Evolutionary conservation across 2,797 vertebrate genomes (phyloP), one percentile per base, ranked within the genome.

Genomic region (Sebastes steindachneri): DNA sequence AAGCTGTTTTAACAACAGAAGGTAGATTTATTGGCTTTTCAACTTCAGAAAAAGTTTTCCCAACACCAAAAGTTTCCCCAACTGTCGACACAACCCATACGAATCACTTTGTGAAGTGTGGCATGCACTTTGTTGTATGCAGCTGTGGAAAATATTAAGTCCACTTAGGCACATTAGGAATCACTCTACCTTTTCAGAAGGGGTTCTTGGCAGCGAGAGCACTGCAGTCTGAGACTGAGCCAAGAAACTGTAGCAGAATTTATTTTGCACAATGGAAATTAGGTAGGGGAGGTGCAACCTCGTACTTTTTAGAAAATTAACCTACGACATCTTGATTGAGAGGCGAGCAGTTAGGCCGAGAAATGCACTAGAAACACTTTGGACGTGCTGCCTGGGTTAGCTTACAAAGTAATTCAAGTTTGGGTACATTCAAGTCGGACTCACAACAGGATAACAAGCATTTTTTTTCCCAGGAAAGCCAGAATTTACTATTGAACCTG

Each of bases 71-170:
- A 70, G 12, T 80, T 83, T 75, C 55, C 58, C 71, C 53, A 74
- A 73, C 71, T 69, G 84, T 86, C 31, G 66, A 88, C 82, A 67
- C 15, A 59, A 58, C 57, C 63, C 70, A 1, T 21, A 79, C 66
- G 75, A 87, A 80, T 90, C 75, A 86, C 59, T 83, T 23, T 58
- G 75, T 51, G 60, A 79, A 75, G 78, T 25, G 84, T 81, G 77
- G 65, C 68, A 2, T 55, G 60, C 79, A 73, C 81, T 83, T 37
- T 81, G 76, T 80, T 88, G 79, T 41, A 19, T 11, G 83, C 82
- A 86, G 87, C 85, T 87, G 83, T 83, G 84, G 84, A 85, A 88
- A 85, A 80, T 75, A 82, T 87, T 25, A 82, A 78, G 73, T 82
- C 79, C 79, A 79, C 86, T 91, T 82, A 84, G 65, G 69, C 73